Evolutionary conservation across 2,888 invertebrate genomes (phyloP).

Genomic region (Hemaris fuciformis): DNA sequence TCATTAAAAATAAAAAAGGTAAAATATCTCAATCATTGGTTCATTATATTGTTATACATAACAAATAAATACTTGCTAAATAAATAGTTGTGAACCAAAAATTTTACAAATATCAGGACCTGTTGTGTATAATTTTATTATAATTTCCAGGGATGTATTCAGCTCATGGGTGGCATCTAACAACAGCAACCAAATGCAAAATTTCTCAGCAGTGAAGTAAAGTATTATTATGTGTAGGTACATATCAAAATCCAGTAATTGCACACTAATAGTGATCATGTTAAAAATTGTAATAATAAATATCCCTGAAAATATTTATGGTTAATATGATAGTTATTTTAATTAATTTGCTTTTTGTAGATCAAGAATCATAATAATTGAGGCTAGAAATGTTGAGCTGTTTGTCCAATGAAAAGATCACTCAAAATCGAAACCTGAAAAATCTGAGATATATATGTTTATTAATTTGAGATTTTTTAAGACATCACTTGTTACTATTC

Average conservation of each 20-base stretch:
- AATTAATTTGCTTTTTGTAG: background rate
- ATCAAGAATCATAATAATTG: background rate
- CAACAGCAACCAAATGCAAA: constrained; percentile 90
- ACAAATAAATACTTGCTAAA: no score
- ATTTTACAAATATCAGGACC: no score
- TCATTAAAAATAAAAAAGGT: no score
- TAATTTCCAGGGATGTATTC: constrained; percentile 90
- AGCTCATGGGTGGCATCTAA: constrained; percentile 94
- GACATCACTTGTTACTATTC: background rate
- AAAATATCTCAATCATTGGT: no score
- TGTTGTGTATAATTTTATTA: constrained; percentile 9
- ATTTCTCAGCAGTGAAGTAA: constrained; percentile 90
- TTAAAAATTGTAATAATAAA: background rate
- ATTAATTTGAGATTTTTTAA: background rate
- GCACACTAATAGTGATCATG: constrained; percentile 1
- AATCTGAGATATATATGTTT: background rate
- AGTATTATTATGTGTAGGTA: constrained; percentile 35
- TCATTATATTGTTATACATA: no score
- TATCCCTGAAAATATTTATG: background rate
- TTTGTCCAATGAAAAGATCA: background rate
- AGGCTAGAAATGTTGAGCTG: background rate
- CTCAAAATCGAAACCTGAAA: background rate
- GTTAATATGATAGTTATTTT: background rate
- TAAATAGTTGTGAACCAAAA: no score
- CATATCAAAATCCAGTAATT: constrained; percentile 54